Evolutionary conservation across 2,797 vertebrate genomes (phyloP).

Genomic region (Botia kubotai): DNA sequence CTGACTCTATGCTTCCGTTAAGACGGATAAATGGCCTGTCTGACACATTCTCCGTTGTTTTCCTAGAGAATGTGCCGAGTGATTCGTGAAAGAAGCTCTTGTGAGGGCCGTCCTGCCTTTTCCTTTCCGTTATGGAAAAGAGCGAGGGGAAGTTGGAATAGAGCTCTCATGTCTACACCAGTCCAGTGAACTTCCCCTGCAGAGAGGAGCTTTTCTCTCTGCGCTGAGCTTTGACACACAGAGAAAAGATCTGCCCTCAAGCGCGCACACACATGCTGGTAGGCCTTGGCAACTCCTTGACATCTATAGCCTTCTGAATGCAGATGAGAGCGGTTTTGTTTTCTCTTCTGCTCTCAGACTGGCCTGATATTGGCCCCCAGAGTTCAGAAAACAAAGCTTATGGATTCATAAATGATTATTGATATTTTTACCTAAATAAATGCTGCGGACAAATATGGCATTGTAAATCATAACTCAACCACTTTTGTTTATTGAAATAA

Average conservation of each 20-base stretch:
- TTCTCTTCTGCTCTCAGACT: constrained; percentile 35
- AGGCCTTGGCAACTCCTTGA: constrained; percentile 63
- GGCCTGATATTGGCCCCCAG: constrained; percentile 12
- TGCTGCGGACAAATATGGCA: background rate
- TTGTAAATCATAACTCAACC: background rate
- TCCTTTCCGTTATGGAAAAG: constrained; percentile 59
- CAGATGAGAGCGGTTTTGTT: constrained; percentile 62
- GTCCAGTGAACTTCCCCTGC: constrained; percentile 55
- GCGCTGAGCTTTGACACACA: constrained; percentile 42
- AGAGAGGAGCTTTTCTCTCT: constrained; percentile 49
- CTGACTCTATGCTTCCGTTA: constrained; percentile 14
- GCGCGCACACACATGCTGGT: constrained; percentile 41
- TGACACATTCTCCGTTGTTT: constrained; percentile 44
- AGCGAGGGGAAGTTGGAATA: constrained; percentile 41
- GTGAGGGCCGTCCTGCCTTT: constrained; percentile 43
- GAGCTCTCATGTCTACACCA: constrained; percentile 50
- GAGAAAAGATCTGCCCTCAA: constrained; percentile 37
- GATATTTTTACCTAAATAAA: background rate
- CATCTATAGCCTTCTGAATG: constrained; percentile 66
- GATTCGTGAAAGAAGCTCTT: constrained; percentile 47
- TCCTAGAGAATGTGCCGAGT: constrained; percentile 26
- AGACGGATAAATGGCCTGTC: constrained; percentile 36
- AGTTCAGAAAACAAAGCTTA: constrained; percentile 13
- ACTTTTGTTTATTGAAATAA: background rate
- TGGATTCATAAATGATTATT: constrained; percentile 6